These are phyloP conservation scores for Ispidina lecontei DNA, from an alignment of 2,797 vertebrate species.

Conservation along the genomic window DNA sequence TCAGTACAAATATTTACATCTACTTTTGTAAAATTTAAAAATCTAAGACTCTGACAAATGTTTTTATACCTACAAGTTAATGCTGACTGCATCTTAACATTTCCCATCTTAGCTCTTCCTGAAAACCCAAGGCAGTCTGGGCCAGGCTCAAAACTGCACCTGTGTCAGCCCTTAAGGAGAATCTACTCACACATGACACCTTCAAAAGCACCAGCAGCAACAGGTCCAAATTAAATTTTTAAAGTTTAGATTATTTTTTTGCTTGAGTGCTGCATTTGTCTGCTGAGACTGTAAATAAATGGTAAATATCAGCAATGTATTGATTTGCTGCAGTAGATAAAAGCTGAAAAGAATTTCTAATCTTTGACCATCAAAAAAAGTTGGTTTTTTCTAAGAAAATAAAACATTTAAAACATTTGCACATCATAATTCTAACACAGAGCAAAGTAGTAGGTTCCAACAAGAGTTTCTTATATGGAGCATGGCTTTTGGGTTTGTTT, in stretches of 20 bases:
- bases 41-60: not conserved
- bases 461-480: not conserved
- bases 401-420: not conserved
- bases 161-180: not conserved
- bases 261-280: not conserved
- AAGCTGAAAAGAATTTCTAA: not conserved
- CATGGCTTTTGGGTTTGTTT: not conserved
- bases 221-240: not conserved
- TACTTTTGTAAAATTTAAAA: not conserved
- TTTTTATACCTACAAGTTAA: not conserved
- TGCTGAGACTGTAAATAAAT: not conserved
- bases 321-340: not conserved
- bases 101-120: not conserved
- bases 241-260: not conserved
- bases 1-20: constrained; percentile 13
- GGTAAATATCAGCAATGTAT: not conserved
- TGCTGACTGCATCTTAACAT: not conserved
- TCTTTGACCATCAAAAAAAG: not conserved
- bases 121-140: not conserved
- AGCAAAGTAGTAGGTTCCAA: not conserved
- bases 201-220: not conserved
- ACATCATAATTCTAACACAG: not conserved
- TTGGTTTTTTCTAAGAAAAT: not conserved
- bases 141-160: not conserved
- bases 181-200: not conserved